phyloP scores from a whole-genome alignment of 1,140 invertebrate genomes.

The Aradophagus sp. region DNA sequence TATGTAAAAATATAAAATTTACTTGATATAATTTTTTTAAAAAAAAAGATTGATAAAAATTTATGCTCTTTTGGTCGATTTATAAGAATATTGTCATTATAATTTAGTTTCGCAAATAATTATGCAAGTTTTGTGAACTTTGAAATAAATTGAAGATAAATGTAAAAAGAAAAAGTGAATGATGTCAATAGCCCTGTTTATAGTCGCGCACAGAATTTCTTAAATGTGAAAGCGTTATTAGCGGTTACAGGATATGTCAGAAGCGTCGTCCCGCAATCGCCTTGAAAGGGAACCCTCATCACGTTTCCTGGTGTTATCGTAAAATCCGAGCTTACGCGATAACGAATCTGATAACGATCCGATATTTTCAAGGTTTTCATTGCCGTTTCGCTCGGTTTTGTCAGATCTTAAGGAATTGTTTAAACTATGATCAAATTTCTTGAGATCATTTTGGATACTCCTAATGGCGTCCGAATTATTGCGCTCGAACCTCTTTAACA shows the following conservation, averaged over 20 bases:
- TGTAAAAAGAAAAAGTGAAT: too few relatives aligned
- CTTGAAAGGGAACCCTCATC: constrained; percentile 63
- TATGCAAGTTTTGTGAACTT: too few relatives aligned
- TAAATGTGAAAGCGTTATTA: constrained; percentile 56
- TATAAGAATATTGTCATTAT: too few relatives aligned
- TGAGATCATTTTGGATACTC: constrained; percentile 71
- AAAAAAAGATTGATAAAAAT: too few relatives aligned
- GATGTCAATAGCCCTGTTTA: too few relatives aligned
- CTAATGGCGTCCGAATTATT: constrained; percentile 61
- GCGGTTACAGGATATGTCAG: constrained; percentile 65
- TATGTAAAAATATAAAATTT: too few relatives aligned
- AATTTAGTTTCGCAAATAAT: too few relatives aligned
- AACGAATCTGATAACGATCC: constrained; percentile 57
- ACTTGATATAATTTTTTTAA: too few relatives aligned
- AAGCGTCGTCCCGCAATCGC: constrained; percentile 61
- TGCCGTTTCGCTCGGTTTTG: constrained; percentile 63
- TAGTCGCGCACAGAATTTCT: constrained; percentile 4
- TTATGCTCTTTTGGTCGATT: too few relatives aligned
- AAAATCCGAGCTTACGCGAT: constrained; percentile 64
- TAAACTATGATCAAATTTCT: constrained; percentile 67
- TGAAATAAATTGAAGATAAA: constrained; percentile 1
- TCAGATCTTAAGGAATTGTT: constrained; percentile 67
- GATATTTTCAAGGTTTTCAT: constrained; percentile 67
- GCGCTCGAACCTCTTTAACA: constrained; percentile 62
- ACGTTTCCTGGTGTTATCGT: constrained; percentile 64